A percentile compares a stretch with the other conserved stretches of the same genome.
These are phyloP conservation scores for Corvus cornix DNA, from an alignment of 2,113 vertebrate genomes.

Conservation along the genomic window DNA sequence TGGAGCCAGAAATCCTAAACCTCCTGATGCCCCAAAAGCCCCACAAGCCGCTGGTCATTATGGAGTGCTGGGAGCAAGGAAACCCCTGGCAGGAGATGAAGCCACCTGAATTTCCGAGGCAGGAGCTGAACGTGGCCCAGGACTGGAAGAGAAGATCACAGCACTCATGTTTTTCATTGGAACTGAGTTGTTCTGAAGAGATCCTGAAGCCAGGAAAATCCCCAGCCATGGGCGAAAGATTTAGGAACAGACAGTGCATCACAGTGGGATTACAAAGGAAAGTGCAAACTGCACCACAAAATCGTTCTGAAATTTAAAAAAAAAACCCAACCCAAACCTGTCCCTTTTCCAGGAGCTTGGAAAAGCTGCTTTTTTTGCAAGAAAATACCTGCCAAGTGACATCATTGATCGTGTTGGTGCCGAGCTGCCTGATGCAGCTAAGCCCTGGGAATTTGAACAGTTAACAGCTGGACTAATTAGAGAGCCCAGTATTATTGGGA, in stretches of 20 bases:
- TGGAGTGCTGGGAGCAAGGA: neutral
- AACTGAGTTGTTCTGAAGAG: neutral
- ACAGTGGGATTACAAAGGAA: neutral
- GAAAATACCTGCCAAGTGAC: neutral
- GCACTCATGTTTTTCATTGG: neutral
- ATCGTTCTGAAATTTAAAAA: neutral
- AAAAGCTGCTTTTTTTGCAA: neutral
- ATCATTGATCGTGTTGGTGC: neutral
- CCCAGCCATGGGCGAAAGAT: neutral
- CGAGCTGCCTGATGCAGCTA: neutral
- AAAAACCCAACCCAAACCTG: neutral
- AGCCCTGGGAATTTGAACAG: slow-evolving; percentile 35
- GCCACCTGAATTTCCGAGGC: neutral
- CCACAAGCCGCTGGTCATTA: accelerated
- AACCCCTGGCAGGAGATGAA: neutral
- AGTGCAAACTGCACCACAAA: neutral
- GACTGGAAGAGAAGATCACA: neutral
- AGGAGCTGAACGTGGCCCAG: neutral
- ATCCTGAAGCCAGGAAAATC: neutral
- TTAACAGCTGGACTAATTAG: slow-evolving; percentile 66
- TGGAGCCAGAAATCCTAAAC: neutral
- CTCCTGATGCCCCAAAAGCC: accelerated
- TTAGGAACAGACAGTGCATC: neutral
- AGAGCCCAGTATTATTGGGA: slow-evolving; percentile 41
- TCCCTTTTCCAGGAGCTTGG: neutral